Evolutionary conservation across 2,113 vertebrate species (phyloP), one percentile per base, ranked within the genome.

Genomic region (Takifugu flavidus): DNA sequence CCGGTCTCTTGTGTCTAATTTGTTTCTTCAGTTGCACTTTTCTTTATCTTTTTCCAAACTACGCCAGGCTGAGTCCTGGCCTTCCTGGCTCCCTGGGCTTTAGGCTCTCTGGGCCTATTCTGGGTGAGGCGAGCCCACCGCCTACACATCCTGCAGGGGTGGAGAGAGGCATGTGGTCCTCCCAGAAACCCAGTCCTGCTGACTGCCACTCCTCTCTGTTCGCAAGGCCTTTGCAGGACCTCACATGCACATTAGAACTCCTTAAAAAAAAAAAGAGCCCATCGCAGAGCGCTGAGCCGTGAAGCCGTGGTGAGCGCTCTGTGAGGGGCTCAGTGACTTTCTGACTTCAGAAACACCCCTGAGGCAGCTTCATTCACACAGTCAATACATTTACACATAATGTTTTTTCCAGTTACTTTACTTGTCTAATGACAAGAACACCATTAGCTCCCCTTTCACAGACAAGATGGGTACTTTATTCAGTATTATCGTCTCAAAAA

Each of bases 111-210:
- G 53, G 64, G 77, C 67, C 79, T 86, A 82, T 86, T 84, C 83
- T 80, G 81, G 82, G 93, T 50, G 94, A 95, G 74, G 93, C 62
- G 92, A 95, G 68, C 93, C 94, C 83, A 65, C 88, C 90, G 84
- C 91, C 91, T 82, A 92, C 91, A 82, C 87, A 76, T 67, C 80
- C 84, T 90, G 91, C 89, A 90, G 89, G 91, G 92, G 90, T 88
- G 89, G 90, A 91, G 86, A 90, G 83, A 91, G 91, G 91, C 89
- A 93, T 92, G 92, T 83, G 88, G 83, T 89, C 83, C 88, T 87
- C 84, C 85, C 86, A 82, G 84, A 70, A 82, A 70, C 66, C 67
- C 61, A 56, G 81, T 82, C 82, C 75, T 84, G 79, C 81, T 83
- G 84, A 83, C 78, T 62, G 82, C 71, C 86, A 82, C 86, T 83